Evolutionary conservation across 2,113 vertebrate species (phyloP).

Genomic region (Cryptoleucopteryx plumbea): DNA sequence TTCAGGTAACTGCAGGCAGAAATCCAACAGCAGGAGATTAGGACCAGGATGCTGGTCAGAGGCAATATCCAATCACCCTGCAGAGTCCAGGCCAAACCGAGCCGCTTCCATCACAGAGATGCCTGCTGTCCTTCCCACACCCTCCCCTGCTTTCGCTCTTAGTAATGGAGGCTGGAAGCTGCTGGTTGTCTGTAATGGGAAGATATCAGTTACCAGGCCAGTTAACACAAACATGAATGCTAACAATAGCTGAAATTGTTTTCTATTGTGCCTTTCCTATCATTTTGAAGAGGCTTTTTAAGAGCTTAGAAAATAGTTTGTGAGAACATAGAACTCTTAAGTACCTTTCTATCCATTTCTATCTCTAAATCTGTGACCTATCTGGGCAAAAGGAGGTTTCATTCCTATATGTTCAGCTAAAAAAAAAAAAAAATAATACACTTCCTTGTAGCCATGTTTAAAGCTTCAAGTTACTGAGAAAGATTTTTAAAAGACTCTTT

Average conservation of each 20-base stretch:
- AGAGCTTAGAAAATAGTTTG: background rate
- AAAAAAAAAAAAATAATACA: background rate
- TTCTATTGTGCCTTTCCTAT: background rate
- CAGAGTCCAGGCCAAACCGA: background rate
- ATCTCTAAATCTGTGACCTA: background rate
- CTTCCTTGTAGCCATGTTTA: background rate
- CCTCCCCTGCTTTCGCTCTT: background rate
- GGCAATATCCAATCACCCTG: fast-evolving
- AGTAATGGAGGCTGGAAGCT: background rate
- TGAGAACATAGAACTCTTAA: background rate
- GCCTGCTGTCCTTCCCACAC: background rate
- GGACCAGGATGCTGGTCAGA: background rate
- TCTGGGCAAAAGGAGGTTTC: background rate
- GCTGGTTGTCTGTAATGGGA: background rate
- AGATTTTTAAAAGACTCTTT: background rate
- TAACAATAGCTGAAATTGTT: background rate
- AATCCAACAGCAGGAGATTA: background rate
- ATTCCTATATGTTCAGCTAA: background rate
- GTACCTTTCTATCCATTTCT: background rate
- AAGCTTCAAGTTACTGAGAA: background rate
- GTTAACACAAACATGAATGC: background rate
- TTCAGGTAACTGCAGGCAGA: conserved; percentile 89
- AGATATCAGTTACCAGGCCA: background rate
- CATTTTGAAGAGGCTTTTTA: background rate
- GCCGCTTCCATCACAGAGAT: background rate